phyloP scores from a whole-genome alignment of 2,797 vertebrate genomes.

The Sebastes reedi region DNA sequence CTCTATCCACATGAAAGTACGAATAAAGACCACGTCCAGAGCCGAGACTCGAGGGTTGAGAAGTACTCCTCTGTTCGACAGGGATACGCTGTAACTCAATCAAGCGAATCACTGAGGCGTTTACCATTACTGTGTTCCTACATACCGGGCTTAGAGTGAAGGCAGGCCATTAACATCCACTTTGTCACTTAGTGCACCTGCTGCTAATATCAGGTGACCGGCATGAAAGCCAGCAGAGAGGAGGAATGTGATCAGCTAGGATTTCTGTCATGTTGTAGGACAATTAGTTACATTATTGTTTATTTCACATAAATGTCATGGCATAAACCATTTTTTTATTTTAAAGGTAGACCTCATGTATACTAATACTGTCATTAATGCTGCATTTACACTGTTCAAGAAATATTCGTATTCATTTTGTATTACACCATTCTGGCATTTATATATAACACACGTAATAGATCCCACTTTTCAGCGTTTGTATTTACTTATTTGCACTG shows the following conservation, averaged over 20 bases:
- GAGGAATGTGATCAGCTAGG: slow-evolving; percentile 33
- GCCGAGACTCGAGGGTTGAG: slow-evolving; percentile 17
- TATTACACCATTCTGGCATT: too few relatives aligned
- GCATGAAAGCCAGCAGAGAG: slow-evolving; percentile 45
- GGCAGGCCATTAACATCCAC: slow-evolving; percentile 55
- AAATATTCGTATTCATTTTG: too few relatives aligned
- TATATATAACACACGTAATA: too few relatives aligned
- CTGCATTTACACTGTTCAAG: too few relatives aligned
- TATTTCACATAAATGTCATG: background rate
- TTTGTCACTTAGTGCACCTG: slow-evolving; percentile 63
- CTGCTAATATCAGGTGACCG: slow-evolving; percentile 58
- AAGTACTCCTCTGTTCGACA: slow-evolving; percentile 49
- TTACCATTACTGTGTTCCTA: slow-evolving; percentile 54
- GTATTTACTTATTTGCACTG: too few relatives aligned
- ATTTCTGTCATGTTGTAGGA: slow-evolving; percentile 2
- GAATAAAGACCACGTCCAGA: slow-evolving; percentile 42
- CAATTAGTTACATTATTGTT: slow-evolving; percentile 1
- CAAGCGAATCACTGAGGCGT: slow-evolving; percentile 42
- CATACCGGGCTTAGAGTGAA: slow-evolving; percentile 43
- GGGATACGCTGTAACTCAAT: slow-evolving; percentile 67
- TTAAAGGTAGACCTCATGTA: background rate
- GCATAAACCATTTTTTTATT: background rate
- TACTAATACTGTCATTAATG: background rate
- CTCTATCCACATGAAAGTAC: slow-evolving; percentile 36
- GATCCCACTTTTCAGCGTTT: too few relatives aligned